phyloP scores from a whole-genome alignment of 2,113 vertebrate genomes.

The Albula goreensis region DNA sequence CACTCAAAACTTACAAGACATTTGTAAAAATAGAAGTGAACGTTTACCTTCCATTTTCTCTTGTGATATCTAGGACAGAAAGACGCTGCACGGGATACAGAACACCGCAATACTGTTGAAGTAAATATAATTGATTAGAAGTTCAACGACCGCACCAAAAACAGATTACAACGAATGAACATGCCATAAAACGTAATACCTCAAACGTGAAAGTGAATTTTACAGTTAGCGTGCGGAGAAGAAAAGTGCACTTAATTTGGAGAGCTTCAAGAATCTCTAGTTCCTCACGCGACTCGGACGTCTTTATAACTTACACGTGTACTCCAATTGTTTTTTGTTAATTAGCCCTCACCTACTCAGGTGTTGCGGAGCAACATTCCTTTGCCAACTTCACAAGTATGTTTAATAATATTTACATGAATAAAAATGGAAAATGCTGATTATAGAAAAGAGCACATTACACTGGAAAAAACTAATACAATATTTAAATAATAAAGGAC shows the following conservation, averaged over 20 bases:
- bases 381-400: neutral
- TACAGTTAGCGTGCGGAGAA: slow-evolving; percentile 16
- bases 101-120: slow-evolving; percentile 15
- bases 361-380: neutral
- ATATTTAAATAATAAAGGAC: too few species aligned
- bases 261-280: slow-evolving; percentile 17
- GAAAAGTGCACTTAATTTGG: slow-evolving; percentile 24
- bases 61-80: slow-evolving; percentile 19
- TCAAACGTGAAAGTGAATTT: slow-evolving; percentile 28
- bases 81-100: slow-evolving; percentile 25
- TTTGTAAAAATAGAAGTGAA: neutral
- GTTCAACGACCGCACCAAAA: neutral
- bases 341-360: slow-evolving; percentile 12
- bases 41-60: slow-evolving; percentile 35
- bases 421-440: neutral
- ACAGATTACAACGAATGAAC: neutral
- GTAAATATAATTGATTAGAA: neutral
- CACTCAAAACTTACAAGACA: too few species aligned
- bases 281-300: neutral
- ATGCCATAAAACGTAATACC: slow-evolving; percentile 3
- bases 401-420: neutral
- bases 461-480: too few species aligned
- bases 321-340: slow-evolving; percentile 16
- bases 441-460: too few species aligned
- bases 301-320: slow-evolving; percentile 27